Percentiles rank a stretch among this genome's conserved stretches.
Conservation (phyloP, 2,113 vertebrate species). For the Fregetta grallaria region DNA sequence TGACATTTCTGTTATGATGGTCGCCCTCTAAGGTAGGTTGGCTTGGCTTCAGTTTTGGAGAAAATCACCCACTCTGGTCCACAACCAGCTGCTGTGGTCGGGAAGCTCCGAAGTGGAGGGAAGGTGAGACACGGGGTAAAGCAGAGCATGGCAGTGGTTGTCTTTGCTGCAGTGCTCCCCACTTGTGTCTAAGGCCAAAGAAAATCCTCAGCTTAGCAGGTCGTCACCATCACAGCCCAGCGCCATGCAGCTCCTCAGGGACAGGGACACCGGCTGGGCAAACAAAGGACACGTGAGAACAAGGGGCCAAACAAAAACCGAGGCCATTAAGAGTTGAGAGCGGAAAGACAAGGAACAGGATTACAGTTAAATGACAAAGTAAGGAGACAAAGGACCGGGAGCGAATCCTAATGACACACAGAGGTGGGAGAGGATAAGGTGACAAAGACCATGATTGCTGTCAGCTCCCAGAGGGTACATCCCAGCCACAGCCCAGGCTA, state of each 20-base stretch:
- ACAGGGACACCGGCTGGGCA: neutral
- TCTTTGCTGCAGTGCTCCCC: neutral
- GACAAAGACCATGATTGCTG: neutral
- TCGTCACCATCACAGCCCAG: accelerated
- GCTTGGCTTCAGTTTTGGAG: neutral
- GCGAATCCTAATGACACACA: neutral
- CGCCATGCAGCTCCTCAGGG: neutral
- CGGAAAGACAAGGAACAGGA: neutral
- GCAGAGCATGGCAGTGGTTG: neutral
- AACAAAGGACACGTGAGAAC: neutral
- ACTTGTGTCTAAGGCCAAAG: neutral
- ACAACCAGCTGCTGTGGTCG: neutral
- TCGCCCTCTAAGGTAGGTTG: accelerated
- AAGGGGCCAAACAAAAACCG: neutral
- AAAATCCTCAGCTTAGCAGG: neutral
- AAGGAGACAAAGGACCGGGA: neutral
- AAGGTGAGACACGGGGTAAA: neutral
- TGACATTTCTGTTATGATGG: neutral
- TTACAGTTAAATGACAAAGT: neutral
- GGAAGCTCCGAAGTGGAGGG: neutral
- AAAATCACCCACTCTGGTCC: neutral
- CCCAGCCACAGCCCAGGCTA: neutral
- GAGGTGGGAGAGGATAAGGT: neutral
- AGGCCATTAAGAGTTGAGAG: neutral
- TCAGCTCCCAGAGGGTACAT: neutral